Percentiles rank a stretch among this genome's conserved stretches.
phyloP scores from a whole-genome alignment of 2,113 vertebrate species.

The Urocynchramus pylzowi region DNA sequence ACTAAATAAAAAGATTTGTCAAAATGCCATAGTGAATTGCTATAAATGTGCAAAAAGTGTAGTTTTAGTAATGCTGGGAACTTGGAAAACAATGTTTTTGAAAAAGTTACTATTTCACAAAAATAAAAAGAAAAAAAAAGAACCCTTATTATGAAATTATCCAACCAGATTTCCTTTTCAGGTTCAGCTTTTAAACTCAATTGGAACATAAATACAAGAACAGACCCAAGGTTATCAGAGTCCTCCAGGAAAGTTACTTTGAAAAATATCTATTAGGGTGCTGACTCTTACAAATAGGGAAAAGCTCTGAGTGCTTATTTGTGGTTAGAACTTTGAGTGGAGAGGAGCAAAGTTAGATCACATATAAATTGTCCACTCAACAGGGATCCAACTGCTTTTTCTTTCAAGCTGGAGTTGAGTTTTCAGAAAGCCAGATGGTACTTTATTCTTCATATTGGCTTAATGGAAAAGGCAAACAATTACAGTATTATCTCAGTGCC shows the following conservation, averaged over 20 bases:
- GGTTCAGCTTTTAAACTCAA: background rate
- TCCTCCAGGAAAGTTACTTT: background rate
- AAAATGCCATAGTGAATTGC: background rate
- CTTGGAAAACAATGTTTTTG: background rate
- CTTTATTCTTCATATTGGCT: background rate
- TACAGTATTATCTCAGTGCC: background rate
- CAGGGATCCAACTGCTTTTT: background rate
- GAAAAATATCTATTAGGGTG: background rate
- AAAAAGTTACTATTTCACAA: background rate
- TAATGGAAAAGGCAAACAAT: conserved; percentile 12
- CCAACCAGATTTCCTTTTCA: background rate
- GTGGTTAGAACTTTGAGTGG: conserved; percentile 36
- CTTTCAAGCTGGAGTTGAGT: background rate
- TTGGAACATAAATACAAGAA: background rate
- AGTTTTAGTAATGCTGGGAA: background rate
- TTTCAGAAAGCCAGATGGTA: conserved; percentile 32
- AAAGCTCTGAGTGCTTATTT: conserved; percentile 3
- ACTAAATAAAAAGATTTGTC: background rate
- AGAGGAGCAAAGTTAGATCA: conserved; percentile 36
- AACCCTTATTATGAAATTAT: background rate
- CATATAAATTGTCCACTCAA: conserved; percentile 10
- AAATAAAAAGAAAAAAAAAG: background rate
- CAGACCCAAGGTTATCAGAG: background rate
- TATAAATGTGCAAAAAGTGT: background rate
- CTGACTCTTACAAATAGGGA: background rate